A percentile compares a stretch with the other conserved stretches of the same genome.
Evolutionary conservation across 2,797 vertebrate genomes (phyloP).

Genomic region (Lagorchestes hirsutus): DNA sequence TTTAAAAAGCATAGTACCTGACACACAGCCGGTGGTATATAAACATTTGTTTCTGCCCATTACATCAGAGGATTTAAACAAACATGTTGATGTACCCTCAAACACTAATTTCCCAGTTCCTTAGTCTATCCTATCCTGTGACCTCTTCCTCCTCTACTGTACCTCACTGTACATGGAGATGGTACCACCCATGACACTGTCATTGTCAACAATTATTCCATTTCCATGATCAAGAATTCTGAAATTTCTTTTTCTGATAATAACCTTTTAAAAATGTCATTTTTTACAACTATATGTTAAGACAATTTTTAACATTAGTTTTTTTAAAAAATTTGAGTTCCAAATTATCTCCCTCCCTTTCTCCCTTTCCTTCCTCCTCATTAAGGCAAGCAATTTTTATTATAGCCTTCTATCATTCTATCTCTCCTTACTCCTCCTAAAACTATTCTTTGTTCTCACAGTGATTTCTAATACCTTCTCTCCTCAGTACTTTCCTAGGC

Average conservation of each 20-base stretch:
- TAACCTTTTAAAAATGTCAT: not conserved
- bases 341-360: not conserved
- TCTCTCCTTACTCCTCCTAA: not conserved
- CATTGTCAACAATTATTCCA: no score
- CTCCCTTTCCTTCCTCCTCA: not conserved
- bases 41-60: not conserved
- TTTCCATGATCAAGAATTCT: no score
- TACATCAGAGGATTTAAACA: not conserved
- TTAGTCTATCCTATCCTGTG: not conserved
- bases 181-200: not conserved
- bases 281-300: not conserved
- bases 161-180: not conserved
- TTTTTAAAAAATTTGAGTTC: not conserved
- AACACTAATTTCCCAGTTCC: not conserved
- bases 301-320: not conserved
- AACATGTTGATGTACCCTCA: not conserved
- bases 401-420: not conserved
- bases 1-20: not conserved
- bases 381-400: not conserved
- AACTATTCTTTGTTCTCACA: not conserved
- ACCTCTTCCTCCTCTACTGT: not conserved
- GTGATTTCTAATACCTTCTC: not conserved
- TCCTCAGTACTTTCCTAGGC: not conserved
- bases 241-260: not conserved
- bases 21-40: not conserved